Evolutionary conservation across 2,797 vertebrate genomes (phyloP).

Genomic region (Sebastes taczanowskii): DNA sequence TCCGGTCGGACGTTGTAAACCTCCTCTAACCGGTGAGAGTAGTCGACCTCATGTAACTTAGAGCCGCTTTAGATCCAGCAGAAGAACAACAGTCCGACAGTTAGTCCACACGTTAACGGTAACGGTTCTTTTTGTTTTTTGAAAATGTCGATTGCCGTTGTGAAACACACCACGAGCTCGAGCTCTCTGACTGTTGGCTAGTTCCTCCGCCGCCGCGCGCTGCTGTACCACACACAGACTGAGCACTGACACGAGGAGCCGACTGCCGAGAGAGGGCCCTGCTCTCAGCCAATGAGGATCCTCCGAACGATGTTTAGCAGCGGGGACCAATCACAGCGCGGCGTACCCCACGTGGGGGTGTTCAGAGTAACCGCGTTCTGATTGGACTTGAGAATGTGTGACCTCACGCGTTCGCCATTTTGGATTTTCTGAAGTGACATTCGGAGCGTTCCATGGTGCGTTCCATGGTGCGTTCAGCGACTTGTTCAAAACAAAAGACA

Average conservation of each 20-base stretch:
- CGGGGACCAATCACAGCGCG: constrained; percentile 69
- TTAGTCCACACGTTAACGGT: too few species aligned
- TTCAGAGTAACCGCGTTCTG: neutral
- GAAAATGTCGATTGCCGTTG: constrained; percentile 70
- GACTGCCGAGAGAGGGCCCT: constrained; percentile 85
- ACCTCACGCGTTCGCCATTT: constrained; percentile 89
- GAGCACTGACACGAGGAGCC: constrained; percentile 87
- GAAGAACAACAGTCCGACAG: neutral
- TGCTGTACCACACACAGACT: constrained; percentile 89
- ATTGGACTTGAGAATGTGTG: constrained; percentile 78
- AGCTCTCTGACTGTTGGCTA: constrained; percentile 39
- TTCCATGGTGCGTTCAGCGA: constrained; percentile 68
- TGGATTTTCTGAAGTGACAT: constrained; percentile 85
- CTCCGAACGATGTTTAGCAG: constrained; percentile 61
- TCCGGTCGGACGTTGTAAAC: constrained; percentile 58
- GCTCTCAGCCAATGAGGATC: constrained; percentile 80
- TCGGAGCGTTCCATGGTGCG: constrained; percentile 38
- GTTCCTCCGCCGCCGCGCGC: constrained; percentile 76
- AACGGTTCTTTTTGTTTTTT: neutral
- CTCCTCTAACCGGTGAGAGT: constrained; percentile 55
- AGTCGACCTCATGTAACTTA: constrained; percentile 62
- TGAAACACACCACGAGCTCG: constrained; percentile 56
- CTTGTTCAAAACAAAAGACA: constrained; percentile 81
- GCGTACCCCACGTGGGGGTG: constrained; percentile 86
- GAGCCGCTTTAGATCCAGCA: constrained; percentile 49